A percentile compares a stretch with the other conserved stretches of the same genome.
phyloP scores from a whole-genome alignment of 2,888 invertebrate genomes.

The Caenorhabditis wallacei region DNA sequence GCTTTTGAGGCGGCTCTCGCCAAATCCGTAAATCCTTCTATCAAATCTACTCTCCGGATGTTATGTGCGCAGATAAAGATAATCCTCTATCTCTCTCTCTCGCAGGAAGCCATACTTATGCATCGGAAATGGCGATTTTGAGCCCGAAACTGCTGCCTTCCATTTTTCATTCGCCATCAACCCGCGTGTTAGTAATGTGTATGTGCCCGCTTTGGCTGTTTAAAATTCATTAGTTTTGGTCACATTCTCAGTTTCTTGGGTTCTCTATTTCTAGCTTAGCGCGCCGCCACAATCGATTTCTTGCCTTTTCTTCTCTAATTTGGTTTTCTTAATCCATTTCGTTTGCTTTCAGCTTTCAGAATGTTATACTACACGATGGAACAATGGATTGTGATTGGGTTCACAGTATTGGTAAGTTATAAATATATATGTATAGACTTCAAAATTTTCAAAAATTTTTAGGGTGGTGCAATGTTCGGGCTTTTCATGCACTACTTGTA shows the following conservation, averaged over 20 bases:
- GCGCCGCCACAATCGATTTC: not conserved
- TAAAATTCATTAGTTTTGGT: constrained; percentile 21
- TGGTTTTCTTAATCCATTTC: not conserved
- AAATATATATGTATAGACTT: no score
- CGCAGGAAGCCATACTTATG: constrained; percentile 35
- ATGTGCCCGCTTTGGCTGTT: not conserved
- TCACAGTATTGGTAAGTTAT: constrained; percentile 3
- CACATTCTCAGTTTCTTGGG: constrained; percentile 10
- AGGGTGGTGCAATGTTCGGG: constrained; percentile 9
- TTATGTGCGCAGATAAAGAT: constrained; percentile 13
- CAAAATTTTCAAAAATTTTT: not conserved
- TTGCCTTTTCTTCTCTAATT: not conserved
- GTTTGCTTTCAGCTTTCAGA: not conserved
- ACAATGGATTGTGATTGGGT: not conserved
- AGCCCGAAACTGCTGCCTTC: not conserved
- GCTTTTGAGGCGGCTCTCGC: not conserved
- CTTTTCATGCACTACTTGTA: not conserved
- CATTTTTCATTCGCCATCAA: constrained; percentile 16
- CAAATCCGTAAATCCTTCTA: constrained; percentile 9
- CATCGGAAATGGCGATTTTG: constrained; percentile 39
- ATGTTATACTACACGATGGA: constrained; percentile 19
- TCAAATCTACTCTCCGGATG: constrained; percentile 17
- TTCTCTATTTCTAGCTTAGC: not conserved
- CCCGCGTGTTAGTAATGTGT: constrained; percentile 8
- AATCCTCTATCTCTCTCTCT: constrained; percentile 3